Base-by-base conservation (phyloP, 1,140 invertebrate species). In the Meteorus sp. region DNA sequence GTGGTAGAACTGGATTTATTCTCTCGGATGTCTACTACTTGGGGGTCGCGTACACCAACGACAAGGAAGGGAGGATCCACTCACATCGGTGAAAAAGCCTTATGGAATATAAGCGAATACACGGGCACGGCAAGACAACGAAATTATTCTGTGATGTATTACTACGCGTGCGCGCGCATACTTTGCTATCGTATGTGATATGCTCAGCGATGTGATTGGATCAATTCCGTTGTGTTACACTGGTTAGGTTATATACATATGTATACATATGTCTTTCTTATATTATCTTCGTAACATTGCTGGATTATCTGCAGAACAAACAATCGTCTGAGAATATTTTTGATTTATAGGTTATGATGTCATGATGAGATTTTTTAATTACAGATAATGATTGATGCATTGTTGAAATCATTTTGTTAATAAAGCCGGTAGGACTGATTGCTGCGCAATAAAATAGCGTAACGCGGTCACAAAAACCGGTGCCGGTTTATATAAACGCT, bases 31-130 rank as follows among this genome's bases (percentile, higher is more conserved):
- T 68, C 63, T 68, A n/a, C 63, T 65, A 68, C 66, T 69, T 62
- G 65, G 61, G 64, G 68, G 62, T 66, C 67, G 68, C 63, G 50
- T 60, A 63, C 63, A 68, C 60, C 62, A 64, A 67, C 69, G 66
- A 70, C 64, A 69, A 62, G 67, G 68, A 73, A 73, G 71, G 71
- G 71, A 73, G 71, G 67, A 63, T 69, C 68, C 69, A 66, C 62
- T 59, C 63, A 55, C 59, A 63, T 52, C 65, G 60, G 62, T 62
- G n/a, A 47, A 35, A 44, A 2, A 31, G 25, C 31, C 44, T 25
- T 56, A 23, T 37, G 56, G n/a, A n/a, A n/a, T n/a, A n/a, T n/a
- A n/a, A n/a, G n/a, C n/a, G n/a, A n/a, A n/a, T n/a, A n/a, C n/a
- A n/a, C n/a, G n/a, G n/a, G n/a, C n/a, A n/a, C n/a, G n/a, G 64